Evolutionary conservation across 2,797 vertebrate species (phyloP).

Genomic region (Xenops minutus): DNA sequence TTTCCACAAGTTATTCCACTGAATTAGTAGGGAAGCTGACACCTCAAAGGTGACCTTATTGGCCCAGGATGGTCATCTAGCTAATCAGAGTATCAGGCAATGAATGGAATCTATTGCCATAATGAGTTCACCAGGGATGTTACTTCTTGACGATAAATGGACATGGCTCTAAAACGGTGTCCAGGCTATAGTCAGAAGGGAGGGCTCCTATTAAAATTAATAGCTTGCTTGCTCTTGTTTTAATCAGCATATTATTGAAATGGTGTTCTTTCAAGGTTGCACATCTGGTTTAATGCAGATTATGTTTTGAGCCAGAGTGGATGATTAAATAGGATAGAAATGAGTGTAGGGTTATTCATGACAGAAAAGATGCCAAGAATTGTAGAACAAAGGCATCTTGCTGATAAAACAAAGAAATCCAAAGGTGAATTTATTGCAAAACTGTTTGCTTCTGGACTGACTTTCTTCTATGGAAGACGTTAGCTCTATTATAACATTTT

Average conservation of each 20-base stretch:
- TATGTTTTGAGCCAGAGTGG: conserved; percentile 71
- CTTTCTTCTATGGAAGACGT: not conserved
- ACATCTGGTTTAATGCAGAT: conserved; percentile 75
- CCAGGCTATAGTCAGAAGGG: conserved; percentile 33
- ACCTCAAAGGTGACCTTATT: conserved; percentile 43
- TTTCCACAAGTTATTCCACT: not conserved
- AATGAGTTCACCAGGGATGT: conserved; percentile 49
- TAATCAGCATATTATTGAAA: conserved; percentile 68
- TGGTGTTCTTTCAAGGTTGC: conserved; percentile 71
- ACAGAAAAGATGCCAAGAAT: conserved; percentile 65
- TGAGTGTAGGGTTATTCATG: conserved; percentile 44
- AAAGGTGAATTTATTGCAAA: conserved; percentile 38
- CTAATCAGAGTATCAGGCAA: not conserved
- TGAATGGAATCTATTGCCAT: conserved; percentile 34
- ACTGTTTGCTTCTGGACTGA: not conserved
- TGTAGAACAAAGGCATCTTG: conserved; percentile 44
- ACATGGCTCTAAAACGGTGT: conserved; percentile 28
- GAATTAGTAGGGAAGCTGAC: not conserved
- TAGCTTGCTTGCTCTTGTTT: conserved; percentile 51
- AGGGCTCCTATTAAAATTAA: conserved; percentile 71
- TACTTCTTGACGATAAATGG: not conserved
- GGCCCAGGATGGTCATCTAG: not conserved
- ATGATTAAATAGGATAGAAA: conserved; percentile 76
- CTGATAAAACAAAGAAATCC: conserved; percentile 30
- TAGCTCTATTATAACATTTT: conserved; percentile 14